Conservation (phyloP, 2,797 vertebrate genomes). For the Scyliorhinus canicula region DNA sequence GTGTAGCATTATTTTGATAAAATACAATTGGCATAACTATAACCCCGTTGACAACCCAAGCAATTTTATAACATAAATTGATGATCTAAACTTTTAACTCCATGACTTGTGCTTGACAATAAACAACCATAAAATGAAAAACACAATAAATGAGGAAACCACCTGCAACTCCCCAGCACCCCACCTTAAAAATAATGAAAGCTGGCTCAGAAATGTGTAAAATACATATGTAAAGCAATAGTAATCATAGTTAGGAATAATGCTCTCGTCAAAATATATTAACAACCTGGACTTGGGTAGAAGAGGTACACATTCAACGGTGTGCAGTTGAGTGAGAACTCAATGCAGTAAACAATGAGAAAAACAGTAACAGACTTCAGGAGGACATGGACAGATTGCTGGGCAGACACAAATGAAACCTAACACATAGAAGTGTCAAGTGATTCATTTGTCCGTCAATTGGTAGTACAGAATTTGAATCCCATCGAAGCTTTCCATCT, state of each 20-base stretch:
- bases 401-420: neutral
- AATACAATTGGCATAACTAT: neutral
- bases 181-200: neutral
- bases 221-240: neutral
- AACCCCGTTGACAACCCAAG: too few relatives aligned
- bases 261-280: neutral
- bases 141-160: neutral
- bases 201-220: neutral
- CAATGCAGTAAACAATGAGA: neutral
- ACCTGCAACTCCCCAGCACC: too few relatives aligned
- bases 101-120: neutral
- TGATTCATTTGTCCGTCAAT: neutral
- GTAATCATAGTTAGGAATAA: neutral
- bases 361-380: neutral
- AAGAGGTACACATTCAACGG: neutral
- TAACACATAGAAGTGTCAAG: neutral
- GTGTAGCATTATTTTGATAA: neutral
- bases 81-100: neutral
- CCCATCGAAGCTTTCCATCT: too few relatives aligned
- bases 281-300: neutral
- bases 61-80: neutral
- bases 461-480: too few relatives aligned
- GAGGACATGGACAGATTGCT: neutral
- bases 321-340: neutral
- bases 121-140: neutral